Percentiles rank a stretch among this genome's conserved stretches.
Conservation (phyloP, 2,888 invertebrate genomes). For the Acanthosepion esculentum region DNA sequence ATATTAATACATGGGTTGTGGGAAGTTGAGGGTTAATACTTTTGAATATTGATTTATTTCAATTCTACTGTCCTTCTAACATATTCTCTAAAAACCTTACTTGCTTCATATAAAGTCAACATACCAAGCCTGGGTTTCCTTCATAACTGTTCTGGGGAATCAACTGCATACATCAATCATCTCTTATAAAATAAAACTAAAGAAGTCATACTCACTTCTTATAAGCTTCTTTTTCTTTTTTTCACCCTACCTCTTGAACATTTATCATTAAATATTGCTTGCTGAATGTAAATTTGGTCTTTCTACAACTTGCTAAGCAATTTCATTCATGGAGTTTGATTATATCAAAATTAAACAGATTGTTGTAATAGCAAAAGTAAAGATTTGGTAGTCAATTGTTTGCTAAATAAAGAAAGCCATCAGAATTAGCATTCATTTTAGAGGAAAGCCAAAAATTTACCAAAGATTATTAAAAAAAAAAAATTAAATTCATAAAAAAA, state of each 20-base stretch:
- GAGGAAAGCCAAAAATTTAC: too few relatives aligned
- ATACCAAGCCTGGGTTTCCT: background rate
- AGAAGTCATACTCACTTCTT: too few relatives aligned
- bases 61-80: background rate
- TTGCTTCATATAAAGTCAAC: background rate
- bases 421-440: too few relatives aligned
- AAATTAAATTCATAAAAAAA: too few relatives aligned
- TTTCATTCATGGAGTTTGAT: background rate
- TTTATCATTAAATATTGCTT: too few relatives aligned
- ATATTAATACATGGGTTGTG: background rate
- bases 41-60: background rate
- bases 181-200: background rate
- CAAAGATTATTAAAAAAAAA: too few relatives aligned
- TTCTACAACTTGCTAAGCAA: background rate
- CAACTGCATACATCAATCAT: background rate
- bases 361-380: too few relatives aligned
- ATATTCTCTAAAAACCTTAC: background rate
- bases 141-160: background rate
- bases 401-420: too few relatives aligned
- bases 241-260: too few relatives aligned
- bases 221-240: too few relatives aligned
- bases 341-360: background rate
- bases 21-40: background rate
- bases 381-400: too few relatives aligned
- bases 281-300: too few relatives aligned